Evolutionary conservation across 1,140 invertebrate genomes (phyloP).

Genomic region (Lysiphlebus fabarum): DNA sequence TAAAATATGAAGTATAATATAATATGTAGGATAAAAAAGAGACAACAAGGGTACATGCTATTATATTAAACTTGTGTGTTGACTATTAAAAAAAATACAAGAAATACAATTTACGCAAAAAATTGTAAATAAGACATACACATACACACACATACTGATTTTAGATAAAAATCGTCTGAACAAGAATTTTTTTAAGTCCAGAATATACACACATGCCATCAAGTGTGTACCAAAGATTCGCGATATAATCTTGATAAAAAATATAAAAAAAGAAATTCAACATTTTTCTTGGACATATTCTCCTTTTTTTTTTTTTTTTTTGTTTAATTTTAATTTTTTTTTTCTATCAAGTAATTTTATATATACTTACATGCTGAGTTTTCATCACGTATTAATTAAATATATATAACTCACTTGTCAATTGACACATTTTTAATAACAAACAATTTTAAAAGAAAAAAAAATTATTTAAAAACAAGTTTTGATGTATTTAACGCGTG

Average conservation of each 20-base stretch:
- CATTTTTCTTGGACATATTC: no score
- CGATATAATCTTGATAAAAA: conserved; percentile 22
- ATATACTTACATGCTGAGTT: conserved; percentile 10
- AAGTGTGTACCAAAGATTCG: conserved; percentile 22
- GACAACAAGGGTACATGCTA: background rate
- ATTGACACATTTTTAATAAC: no score
- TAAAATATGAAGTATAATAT: background rate
- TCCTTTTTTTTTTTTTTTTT: background rate
- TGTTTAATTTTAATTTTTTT: no score
- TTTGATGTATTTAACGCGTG: no score
- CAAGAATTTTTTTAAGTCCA: background rate
- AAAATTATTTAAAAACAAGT: no score
- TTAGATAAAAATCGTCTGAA: conserved; percentile 18
- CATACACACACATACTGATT: conserved; percentile 20
- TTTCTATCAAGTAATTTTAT: background rate
- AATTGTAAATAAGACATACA: no score
- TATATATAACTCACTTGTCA: conserved; percentile 5
- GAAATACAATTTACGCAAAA: background rate
- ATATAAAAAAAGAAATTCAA: conserved; percentile 11
- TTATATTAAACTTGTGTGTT: no score
- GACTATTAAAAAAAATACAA: conserved; percentile 20
- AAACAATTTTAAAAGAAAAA: no score
- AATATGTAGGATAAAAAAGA: background rate
- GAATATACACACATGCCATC: conserved; percentile 16
- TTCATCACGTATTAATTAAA: conserved; percentile 13